Base-by-base conservation (phyloP, 2,797 vertebrate genomes). In the Labroides dimidiatus region DNA sequence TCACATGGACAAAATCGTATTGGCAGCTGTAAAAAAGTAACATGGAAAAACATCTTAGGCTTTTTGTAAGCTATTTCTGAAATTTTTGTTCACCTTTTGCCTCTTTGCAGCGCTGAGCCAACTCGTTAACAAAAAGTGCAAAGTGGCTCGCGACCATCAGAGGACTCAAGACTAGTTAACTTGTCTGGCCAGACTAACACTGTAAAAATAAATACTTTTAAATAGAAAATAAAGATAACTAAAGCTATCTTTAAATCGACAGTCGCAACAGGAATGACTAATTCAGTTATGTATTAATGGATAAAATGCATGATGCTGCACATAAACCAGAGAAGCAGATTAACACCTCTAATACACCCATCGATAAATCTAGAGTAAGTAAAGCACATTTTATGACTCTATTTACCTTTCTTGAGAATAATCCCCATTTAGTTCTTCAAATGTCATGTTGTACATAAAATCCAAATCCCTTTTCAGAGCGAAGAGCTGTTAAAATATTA, bases 381-480 rank as follows among this genome's bases (percentile, higher is more conserved):
- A 39, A 13, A 39, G 11, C 4, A 39, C 3, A 39, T 39, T 14
- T 12, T 39, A 39, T 4, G 2, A 14, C 13, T 65, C 20, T 6
- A 68, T 61, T 86, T 93, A 96, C 92, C 94, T 93, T 85, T 94
- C 94, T 42, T 94, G 93, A 86, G 94, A 94, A 17, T 93, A 95
- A 88, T 95, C 95, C 48, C 95, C 92, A 78, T 82, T 93, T 76
- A 95, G 85, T 85, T 98, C 97, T 89, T 98, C 97, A 94, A 98
- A 89, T 52, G 97, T 98, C 97, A 98, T 98, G 74, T 77, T 95
- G 94, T 83, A 79, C 91, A 90, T 92, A 80, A 78, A 94, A 89
- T 94, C 90, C 88, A 88, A 89, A 69, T 85, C 79, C 79, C 51
- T 49, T 17, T 67, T 20, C 21, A 57, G 79, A 54, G 52, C 33